phyloP scores from a whole-genome alignment of 2,113 vertebrate genomes.

The Lutjanus erythropterus region DNA sequence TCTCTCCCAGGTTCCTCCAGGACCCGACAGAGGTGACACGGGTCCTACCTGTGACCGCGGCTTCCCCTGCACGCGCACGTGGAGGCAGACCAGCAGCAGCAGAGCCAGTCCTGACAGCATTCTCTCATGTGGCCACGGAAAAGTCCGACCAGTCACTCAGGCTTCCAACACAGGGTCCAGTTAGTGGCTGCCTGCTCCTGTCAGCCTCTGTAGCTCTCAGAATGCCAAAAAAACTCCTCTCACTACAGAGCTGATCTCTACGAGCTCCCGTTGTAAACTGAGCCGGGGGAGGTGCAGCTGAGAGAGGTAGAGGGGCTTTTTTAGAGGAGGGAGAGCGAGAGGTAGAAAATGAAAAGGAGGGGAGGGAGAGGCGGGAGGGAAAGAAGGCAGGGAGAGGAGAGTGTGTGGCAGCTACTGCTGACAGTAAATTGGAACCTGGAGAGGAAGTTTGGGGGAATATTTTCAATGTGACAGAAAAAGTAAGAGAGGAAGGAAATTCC shows the following conservation, averaged over 20 bases:
- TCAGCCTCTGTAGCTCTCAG: constrained; percentile 62
- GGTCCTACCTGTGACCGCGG: constrained; percentile 89
- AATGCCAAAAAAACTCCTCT: constrained; percentile 66
- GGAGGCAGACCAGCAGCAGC: constrained; percentile 88
- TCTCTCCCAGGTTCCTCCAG: constrained; percentile 48
- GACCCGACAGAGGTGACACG: constrained; percentile 37
- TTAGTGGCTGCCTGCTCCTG: constrained; percentile 62
- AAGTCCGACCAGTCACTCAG: constrained; percentile 81
- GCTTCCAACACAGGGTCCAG: constrained; percentile 56
- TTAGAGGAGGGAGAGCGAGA: constrained; percentile 59
- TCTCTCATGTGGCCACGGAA: constrained; percentile 77
- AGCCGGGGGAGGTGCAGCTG: constrained; percentile 84
- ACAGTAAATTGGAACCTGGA: constrained; percentile 66
- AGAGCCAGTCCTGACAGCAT: constrained; percentile 81
- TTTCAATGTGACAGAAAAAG: constrained; percentile 61
- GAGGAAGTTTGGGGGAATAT: constrained; percentile 61
- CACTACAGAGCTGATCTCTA: constrained; percentile 79
- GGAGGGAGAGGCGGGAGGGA: constrained; percentile 47
- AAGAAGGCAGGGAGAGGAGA: constrained; percentile 52
- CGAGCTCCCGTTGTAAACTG: constrained; percentile 90
- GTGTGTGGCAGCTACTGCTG: constrained; percentile 55
- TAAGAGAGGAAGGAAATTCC: constrained; percentile 50
- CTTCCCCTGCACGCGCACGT: constrained; percentile 88
- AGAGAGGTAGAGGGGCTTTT: constrained; percentile 55
- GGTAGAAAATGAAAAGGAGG: constrained; percentile 70